Percentiles rank a stretch among this genome's conserved stretches.
Conservation (phyloP, 2,797 vertebrate genomes). For the Borostomias antarcticus region DNA sequence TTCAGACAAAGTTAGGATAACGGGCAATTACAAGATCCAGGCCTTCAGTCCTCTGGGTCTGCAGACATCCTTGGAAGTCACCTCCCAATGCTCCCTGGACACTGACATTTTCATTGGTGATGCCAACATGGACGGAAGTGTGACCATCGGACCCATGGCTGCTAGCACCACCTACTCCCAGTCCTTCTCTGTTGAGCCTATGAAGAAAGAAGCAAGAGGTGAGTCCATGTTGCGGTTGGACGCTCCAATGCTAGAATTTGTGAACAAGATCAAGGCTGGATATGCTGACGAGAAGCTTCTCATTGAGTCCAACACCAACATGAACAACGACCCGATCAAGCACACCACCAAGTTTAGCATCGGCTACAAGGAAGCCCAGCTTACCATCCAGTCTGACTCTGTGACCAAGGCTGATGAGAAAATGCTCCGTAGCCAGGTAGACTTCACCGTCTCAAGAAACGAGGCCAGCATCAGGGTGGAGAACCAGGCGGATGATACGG, state of each 20-base stretch:
- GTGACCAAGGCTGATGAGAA: slow-evolving; percentile 75
- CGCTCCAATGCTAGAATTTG: slow-evolving; percentile 78
- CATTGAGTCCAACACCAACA: slow-evolving; percentile 78
- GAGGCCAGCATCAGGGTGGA: slow-evolving; percentile 80
- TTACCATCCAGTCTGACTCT: slow-evolving; percentile 83
- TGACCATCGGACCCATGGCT: slow-evolving; percentile 73
- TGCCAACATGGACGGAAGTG: slow-evolving; percentile 74
- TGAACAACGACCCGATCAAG: slow-evolving; percentile 77
- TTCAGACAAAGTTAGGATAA: slow-evolving; percentile 63
- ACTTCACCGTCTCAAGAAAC: slow-evolving; percentile 74
- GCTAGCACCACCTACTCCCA: slow-evolving; percentile 75
- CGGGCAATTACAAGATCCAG: slow-evolving; percentile 70
- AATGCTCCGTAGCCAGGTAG: slow-evolving; percentile 78
- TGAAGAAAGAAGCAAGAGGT: slow-evolving; percentile 67
- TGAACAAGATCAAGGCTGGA: slow-evolving; percentile 78
- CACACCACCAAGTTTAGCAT: slow-evolving; percentile 80
- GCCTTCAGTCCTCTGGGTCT: slow-evolving; percentile 75
- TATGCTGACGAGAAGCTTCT: slow-evolving; percentile 69
- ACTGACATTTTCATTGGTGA: slow-evolving; percentile 73
- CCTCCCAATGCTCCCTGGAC: slow-evolving; percentile 66
- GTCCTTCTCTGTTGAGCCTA: slow-evolving; percentile 70
- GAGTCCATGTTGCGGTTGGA: slow-evolving; percentile 81
- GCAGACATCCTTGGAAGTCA: slow-evolving; percentile 75
- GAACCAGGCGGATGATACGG: slow-evolving; percentile 78
- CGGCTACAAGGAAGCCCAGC: slow-evolving; percentile 78